phyloP scores from a whole-genome alignment of 2,113 vertebrate genomes.

The Psilopsiagon aymara region DNA sequence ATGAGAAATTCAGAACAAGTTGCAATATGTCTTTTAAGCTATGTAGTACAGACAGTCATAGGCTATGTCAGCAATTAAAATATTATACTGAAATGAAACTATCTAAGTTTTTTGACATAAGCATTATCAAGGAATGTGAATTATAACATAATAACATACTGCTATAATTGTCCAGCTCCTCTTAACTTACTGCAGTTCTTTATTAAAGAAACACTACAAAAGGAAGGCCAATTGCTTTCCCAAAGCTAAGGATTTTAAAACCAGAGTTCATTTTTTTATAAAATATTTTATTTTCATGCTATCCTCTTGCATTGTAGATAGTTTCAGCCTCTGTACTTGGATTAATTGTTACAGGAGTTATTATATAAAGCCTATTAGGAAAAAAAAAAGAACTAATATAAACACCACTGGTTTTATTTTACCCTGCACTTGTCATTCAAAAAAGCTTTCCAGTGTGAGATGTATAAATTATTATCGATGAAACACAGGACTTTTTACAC shows the following conservation, averaged over 20 bases:
- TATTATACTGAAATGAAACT: constrained; percentile 39
- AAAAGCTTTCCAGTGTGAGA: not conserved
- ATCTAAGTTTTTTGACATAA: constrained; percentile 13
- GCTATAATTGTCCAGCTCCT: not conserved
- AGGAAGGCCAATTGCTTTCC: not conserved
- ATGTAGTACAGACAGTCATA: not conserved
- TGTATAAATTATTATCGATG: not conserved
- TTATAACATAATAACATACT: not conserved
- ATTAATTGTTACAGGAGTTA: constrained; percentile 45
- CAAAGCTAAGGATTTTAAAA: not conserved
- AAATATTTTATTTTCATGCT: constrained; percentile 29
- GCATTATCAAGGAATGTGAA: constrained; percentile 37
- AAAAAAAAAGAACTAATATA: not conserved
- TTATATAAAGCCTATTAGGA: constrained; percentile 21
- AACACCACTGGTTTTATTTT: constrained; percentile 6
- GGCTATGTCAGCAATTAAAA: not conserved
- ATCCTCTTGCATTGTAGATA: not conserved
- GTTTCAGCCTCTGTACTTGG: not conserved
- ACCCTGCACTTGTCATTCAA: not conserved
- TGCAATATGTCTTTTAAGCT: not conserved
- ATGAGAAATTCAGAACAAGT: not conserved
- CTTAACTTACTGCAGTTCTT: constrained; percentile 17
- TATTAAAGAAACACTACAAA: not conserved
- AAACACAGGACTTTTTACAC: not conserved
- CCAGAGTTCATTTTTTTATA: not conserved